Base-by-base conservation (phyloP, 2,888 invertebrate genomes). In the Dorcus parallelipipedus region DNA sequence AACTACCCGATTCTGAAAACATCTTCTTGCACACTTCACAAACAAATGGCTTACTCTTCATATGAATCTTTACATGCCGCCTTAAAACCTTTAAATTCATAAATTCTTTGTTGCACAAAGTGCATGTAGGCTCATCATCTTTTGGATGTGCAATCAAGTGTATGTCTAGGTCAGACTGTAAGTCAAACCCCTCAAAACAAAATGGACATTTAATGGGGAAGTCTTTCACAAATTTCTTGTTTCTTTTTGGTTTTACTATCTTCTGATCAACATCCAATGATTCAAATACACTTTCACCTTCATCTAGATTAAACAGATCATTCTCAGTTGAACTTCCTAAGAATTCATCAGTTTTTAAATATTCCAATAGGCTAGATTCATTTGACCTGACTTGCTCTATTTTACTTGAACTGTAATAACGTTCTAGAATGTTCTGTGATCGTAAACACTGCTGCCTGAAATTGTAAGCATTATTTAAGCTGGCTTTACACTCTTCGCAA, bases 1-100 rank as follows among this genome's bases (percentile, higher is more conserved):
- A 66, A 62, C 73, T 73, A 9, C 73, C 74, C 3, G 74, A 73
- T 63, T 75, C 74, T 3, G 73, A 67, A 56, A 73, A 75, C 39
- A 65, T 67, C 54, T 71, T 73, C 9, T 68, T 62, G 51, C 75
- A 75, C 9, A 70, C 43, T 26, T 69, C 64, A 62, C 75, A 75
- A 20, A 61, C 63, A 59, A 72, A 75, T 9, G 73, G 73, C 60
- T 75, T 75, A 42, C 63, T 67, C 56, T 67, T 63, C 66, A 75
- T 68, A 56, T 75, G 75, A 33, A 69, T 74, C 9, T 71, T 63
- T 40, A 74, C 68, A 56, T 75, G 75, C 43, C 74, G 63, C 56
- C 67, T 71, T 51, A 75, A 63, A 33, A 71, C 68, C 62, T 72
- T 73, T 38, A 72, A 49, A 49, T 71, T 67, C n/a, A 62, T 60